Conservation (phyloP, 1,140 invertebrate genomes). For the Eciton burchellii region DNA sequence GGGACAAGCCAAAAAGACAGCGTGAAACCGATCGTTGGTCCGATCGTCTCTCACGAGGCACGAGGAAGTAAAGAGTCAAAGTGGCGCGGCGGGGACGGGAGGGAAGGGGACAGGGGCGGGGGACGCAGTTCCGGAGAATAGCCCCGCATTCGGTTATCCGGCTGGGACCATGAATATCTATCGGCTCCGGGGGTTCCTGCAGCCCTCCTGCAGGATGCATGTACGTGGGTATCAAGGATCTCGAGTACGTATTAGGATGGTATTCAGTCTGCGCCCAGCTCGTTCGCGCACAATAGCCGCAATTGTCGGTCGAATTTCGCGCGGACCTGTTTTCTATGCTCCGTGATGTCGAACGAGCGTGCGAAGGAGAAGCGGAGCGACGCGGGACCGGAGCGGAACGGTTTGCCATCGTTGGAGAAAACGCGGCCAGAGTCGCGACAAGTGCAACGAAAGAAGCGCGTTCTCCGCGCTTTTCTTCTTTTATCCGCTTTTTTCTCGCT, state of each 20-base stretch:
- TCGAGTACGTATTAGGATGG: constrained; percentile 74
- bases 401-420: constrained; percentile 45
- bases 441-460: constrained; percentile 18
- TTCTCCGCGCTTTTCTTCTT: constrained; percentile 7
- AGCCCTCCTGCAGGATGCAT: constrained; percentile 62
- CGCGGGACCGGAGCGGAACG: constrained; percentile 29
- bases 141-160: constrained; percentile 74
- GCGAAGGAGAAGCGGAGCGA: constrained; percentile 51
- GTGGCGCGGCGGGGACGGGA: not conserved
- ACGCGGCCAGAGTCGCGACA: constrained; percentile 1
- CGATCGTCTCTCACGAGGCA: not conserved
- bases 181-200: constrained; percentile 69
- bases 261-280: constrained; percentile 78
- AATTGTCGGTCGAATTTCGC: constrained; percentile 70
- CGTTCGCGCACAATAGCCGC: constrained; percentile 74
- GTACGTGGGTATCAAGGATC: constrained; percentile 73
- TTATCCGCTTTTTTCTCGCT: not conserved
- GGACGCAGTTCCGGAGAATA: constrained; percentile 75
- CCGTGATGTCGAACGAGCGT: constrained; percentile 57
- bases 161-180: constrained; percentile 70
- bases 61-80: constrained; percentile 47
- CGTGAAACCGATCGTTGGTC: constrained; percentile 28
- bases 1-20: constrained; percentile 53
- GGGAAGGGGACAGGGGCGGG: not conserved
- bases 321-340: constrained; percentile 40